Conservation (phyloP, 1,140 invertebrate genomes). For the Leucophenga varia region DNA sequence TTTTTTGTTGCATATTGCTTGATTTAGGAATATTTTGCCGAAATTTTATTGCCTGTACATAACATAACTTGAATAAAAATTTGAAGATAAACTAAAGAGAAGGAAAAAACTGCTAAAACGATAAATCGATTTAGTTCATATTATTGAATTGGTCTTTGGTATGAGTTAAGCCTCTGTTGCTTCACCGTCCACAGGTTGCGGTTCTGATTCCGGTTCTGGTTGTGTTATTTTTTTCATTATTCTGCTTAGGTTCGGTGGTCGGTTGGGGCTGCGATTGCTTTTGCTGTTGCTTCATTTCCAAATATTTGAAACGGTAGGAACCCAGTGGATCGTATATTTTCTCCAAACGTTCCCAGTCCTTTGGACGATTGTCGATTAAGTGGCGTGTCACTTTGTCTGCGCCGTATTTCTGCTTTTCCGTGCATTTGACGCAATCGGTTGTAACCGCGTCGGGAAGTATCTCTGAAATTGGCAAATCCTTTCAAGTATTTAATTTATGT, state of each 20-base stretch:
- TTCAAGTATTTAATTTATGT: conserved; percentile 5
- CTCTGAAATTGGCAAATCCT: conserved; percentile 51
- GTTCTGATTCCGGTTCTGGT: too few relatives aligned
- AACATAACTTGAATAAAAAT: too few relatives aligned
- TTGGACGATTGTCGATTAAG: conserved; percentile 60
- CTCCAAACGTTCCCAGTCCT: conserved; percentile 61
- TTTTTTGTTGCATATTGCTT: too few relatives aligned
- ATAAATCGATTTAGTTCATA: too few relatives aligned
- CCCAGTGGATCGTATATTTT: conserved; percentile 65
- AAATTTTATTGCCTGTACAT: too few relatives aligned
- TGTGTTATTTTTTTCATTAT: too few relatives aligned
- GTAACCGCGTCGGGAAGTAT: conserved; percentile 65
- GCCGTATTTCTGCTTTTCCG: conserved; percentile 61
- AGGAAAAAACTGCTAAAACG: too few relatives aligned
- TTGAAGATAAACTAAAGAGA: too few relatives aligned
- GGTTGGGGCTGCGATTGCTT: neutral
- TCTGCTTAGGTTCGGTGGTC: neutral
- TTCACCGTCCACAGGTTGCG: too few relatives aligned
- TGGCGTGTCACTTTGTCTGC: conserved; percentile 60
- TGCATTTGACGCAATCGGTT: conserved; percentile 66
- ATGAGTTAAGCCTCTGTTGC: too few relatives aligned
- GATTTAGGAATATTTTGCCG: too few relatives aligned
- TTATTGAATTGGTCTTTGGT: too few relatives aligned
- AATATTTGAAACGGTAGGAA: conserved; percentile 55
- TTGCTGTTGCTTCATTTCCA: conserved; percentile 26